Evolutionary conservation across 2,797 vertebrate genomes (phyloP).

Genomic region (Phyllotis vaccarum): DNA sequence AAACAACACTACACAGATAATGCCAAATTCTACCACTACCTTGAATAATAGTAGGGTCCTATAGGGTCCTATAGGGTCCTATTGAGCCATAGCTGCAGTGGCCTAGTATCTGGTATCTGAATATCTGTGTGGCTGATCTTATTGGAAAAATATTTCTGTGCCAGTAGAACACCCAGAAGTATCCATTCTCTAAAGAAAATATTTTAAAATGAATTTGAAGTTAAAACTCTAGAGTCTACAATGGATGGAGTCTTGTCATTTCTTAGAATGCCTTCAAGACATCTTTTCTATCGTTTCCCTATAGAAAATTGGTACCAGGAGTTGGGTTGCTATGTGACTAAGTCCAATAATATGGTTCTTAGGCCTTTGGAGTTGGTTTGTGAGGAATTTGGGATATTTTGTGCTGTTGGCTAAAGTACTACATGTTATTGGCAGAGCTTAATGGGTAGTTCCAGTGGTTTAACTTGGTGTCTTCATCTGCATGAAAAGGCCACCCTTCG

Average conservation of each 20-base stretch:
- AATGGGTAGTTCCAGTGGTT: not conserved
- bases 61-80: not conserved
- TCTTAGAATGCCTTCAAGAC: not conserved
- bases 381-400: not conserved
- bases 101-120: not conserved
- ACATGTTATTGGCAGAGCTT: not conserved
- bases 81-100: not conserved
- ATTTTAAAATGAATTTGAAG: not conserved
- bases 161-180: not conserved
- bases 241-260: not conserved
- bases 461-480: not conserved
- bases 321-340: not conserved
- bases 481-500: not conserved
- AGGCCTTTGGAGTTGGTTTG: not conserved
- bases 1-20: not conserved
- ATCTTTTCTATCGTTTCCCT: not conserved
- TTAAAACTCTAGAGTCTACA: not conserved
- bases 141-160: not conserved
- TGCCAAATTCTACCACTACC: not conserved
- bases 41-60: not conserved
- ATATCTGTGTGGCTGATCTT: not conserved
- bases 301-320: not conserved
- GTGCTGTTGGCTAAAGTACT: not conserved
- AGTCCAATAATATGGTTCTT: not conserved
- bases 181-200: not conserved